These are phyloP conservation scores for Pachymerium ferrugineum DNA, from an alignment of 2,888 invertebrate genomes.

Conservation along the genomic window DNA sequence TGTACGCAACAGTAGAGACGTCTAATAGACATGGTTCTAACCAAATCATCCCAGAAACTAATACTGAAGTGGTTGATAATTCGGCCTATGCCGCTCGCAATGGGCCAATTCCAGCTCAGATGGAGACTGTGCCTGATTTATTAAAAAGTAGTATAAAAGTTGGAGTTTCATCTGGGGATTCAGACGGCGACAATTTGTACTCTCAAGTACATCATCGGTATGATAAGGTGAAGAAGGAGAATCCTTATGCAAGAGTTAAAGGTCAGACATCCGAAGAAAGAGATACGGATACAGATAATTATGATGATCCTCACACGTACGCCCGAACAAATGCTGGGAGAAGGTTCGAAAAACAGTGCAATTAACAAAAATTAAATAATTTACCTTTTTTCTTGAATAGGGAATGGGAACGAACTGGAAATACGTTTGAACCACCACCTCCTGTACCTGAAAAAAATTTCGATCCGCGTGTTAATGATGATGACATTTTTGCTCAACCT, in stretches of 20 bases:
- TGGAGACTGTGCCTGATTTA: background rate
- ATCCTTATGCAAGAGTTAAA: constrained; percentile 46
- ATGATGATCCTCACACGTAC: constrained; percentile 39
- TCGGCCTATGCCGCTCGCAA: background rate
- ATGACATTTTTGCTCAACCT: background rate
- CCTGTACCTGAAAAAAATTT: constrained; percentile 33
- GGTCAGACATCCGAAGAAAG: constrained; percentile 38
- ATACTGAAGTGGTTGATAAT: background rate
- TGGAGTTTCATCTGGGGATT: constrained; percentile 27
- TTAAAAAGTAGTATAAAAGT: background rate
- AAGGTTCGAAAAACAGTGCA: background rate
- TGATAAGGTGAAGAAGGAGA: constrained; percentile 40
- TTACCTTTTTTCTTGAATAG: background rate
- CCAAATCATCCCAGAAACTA: background rate
- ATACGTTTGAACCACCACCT: constrained; percentile 21
- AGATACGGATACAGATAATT: constrained; percentile 42
- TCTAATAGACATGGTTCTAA: background rate
- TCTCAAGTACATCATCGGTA: constrained; percentile 58
- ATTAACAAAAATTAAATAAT: background rate
- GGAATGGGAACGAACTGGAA: background rate
- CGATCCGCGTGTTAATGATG: background rate
- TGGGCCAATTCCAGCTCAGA: background rate
- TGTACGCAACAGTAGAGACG: constrained; percentile 30
- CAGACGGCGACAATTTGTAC: constrained; percentile 60
- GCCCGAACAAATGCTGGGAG: background rate